A percentile compares a stretch with the other conserved stretches of the same genome.
phyloP scores from a whole-genome alignment of 1,140 invertebrate genomes.

The Neodiprion pinetum region DNA sequence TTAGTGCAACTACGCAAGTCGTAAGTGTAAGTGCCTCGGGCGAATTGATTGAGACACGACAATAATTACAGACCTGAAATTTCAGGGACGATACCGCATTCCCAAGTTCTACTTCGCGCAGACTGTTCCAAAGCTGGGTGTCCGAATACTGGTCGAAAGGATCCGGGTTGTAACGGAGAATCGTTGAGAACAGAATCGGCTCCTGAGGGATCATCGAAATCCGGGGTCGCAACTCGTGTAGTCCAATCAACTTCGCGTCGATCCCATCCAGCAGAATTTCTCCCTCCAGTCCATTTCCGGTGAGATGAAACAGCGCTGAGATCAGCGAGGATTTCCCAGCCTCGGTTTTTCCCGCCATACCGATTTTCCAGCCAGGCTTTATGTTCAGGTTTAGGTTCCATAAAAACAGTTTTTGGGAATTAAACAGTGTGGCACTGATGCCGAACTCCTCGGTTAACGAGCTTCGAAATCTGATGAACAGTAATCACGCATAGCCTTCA shows the following conservation, averaged over 20 bases:
- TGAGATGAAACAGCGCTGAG: too few species aligned
- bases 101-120: constrained; percentile 51
- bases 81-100: too few species aligned
- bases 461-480: too few species aligned
- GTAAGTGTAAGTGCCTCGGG: too few species aligned
- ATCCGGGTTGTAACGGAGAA: constrained; percentile 66
- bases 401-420: background rate
- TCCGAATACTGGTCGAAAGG: constrained; percentile 67
- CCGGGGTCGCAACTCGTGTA: constrained; percentile 65
- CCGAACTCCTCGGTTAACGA: too few species aligned
- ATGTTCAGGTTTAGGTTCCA: constrained; percentile 67
- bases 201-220: too few species aligned
- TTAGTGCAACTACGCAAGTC: too few species aligned
- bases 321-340: constrained; percentile 49
- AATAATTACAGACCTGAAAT: too few species aligned
- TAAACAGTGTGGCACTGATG: too few species aligned
- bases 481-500: too few species aligned
- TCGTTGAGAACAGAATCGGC: constrained; percentile 62
- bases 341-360: constrained; percentile 77
- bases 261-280: constrained; percentile 67
- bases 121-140: constrained; percentile 40
- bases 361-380: constrained; percentile 74
- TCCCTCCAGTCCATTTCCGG: constrained; percentile 52
- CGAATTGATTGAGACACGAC: too few species aligned
- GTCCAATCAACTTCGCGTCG: constrained; percentile 64